Evolutionary conservation across 2,888 invertebrate genomes (phyloP), one percentile per base, ranked within the genome.

Genomic region (Raillietiella orientalis): DNA sequence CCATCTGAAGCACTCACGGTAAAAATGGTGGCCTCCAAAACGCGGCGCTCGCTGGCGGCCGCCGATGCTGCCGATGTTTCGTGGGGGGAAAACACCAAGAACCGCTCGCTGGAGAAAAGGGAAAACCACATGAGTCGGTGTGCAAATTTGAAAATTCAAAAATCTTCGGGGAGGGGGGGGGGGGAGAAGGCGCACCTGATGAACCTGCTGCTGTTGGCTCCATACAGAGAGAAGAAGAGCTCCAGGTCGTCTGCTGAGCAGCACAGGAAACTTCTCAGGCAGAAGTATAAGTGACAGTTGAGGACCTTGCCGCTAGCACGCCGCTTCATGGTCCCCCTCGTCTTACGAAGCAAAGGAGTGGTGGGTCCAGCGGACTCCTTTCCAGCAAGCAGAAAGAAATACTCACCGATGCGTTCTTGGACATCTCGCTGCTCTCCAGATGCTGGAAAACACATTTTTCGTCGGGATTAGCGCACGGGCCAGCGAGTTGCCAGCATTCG

Each of bases 211-310:
- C 64, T 59, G 36, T 60, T 58, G 12, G 64, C 62, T 43, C 84
- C 79, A 44, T 71, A 82, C 1, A 82, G 50, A 39, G 70, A 72
- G 38, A 84, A 66, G 37, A 71, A 65, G 10, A 82, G 59, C 47
- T 82, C 79, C 0, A 72, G 69, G 41, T 79, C 77, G 45, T 84
- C 61, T 1, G 72, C 69, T 2, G 77, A 64, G 26, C 70, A 66
- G 43, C 71, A 71, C 0, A 72, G 72, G 42, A 79, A 79, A 45
- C 75, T 72, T 10, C 74, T 52, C 64, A 75, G 67, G 40, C 70
- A 71, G 45, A 77, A 67, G 47, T 74, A 65, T 16, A 82, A 53
- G 46, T 82, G 69, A 43, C 70, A 66, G 1, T 65, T 64, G 19
- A 62, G 48, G 2, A 56, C 52, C 40, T 29, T 31, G 29, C 3